A percentile compares a stretch with the other conserved stretches of the same genome.
Evolutionary conservation across 2,888 invertebrate genomes (phyloP).

Genomic region (Luperina testacea): DNA sequence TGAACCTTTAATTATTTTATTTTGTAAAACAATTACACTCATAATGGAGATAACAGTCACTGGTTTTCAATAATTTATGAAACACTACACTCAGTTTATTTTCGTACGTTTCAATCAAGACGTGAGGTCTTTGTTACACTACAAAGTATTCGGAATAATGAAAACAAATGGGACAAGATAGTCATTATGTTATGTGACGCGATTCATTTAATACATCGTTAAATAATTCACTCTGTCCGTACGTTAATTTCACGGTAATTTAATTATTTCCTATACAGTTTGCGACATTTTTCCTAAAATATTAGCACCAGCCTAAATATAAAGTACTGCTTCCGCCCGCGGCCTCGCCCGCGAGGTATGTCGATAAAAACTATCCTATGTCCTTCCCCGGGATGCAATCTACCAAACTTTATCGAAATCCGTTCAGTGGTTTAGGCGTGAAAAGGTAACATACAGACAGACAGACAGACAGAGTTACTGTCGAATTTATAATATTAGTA

Average conservation of each 20-base stretch:
- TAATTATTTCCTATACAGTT: constrained; percentile 32
- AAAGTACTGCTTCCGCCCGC: not conserved
- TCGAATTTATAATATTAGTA: no score
- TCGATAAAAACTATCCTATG: no score
- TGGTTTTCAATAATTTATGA: constrained; percentile 42
- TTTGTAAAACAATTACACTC: not conserved
- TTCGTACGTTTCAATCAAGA: constrained; percentile 41
- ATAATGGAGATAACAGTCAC: not conserved
- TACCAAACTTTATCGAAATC: no score
- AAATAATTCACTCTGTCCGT: constrained; percentile 47
- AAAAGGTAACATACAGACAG: no score
- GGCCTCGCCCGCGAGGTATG: no score
- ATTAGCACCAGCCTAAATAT: constrained; percentile 20
- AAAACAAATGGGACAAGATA: constrained; percentile 57
- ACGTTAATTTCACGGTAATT: constrained; percentile 42
- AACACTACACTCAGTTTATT: constrained; percentile 53
- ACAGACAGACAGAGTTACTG: no score
- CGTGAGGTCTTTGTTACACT: constrained; percentile 38
- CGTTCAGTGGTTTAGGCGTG: no score
- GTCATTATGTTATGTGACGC: constrained; percentile 44
- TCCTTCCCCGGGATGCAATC: no score
- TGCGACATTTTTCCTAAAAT: constrained; percentile 32
- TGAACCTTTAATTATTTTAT: not conserved
- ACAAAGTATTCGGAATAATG: constrained; percentile 40
- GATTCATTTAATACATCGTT: constrained; percentile 43